Evolutionary conservation across 2,113 vertebrate genomes (phyloP).

Genomic region (Chloropsis cyanopogon): DNA sequence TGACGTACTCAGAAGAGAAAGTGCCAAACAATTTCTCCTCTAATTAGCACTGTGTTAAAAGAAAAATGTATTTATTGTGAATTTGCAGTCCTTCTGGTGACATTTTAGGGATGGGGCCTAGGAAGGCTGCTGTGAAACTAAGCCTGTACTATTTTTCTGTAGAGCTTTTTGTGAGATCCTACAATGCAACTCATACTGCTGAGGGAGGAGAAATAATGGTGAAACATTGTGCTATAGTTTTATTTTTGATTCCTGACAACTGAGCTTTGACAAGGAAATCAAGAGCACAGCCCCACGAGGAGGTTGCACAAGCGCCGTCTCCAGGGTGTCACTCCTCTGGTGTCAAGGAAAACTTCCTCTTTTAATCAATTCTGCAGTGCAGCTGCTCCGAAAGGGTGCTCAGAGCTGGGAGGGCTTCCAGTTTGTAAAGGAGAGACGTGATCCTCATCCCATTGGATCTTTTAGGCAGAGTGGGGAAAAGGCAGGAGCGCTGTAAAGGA

Average conservation of each 20-base stretch:
- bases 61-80: neutral
- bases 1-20: conserved; percentile 33
- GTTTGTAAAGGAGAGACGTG: neutral
- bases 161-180: neutral
- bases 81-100: neutral
- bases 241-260: neutral
- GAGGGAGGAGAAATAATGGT: neutral
- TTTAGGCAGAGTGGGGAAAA: neutral
- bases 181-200: neutral
- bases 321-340: conserved; percentile 72
- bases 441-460: neutral
- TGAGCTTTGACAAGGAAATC: conserved; percentile 3
- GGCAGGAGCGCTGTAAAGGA: neutral
- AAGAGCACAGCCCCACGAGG: neutral
- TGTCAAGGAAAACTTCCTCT: conserved; percentile 82
- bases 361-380: conserved; percentile 60
- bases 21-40: conserved; percentile 4
- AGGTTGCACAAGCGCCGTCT: conserved; percentile 56
- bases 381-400: neutral
- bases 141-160: neutral
- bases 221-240: neutral
- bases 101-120: neutral
- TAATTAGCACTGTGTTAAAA: neutral
- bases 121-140: neutral
- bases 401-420: neutral